Conservation (phyloP, 1,140 invertebrate species). For the Gryllus bimaculatus region DNA sequence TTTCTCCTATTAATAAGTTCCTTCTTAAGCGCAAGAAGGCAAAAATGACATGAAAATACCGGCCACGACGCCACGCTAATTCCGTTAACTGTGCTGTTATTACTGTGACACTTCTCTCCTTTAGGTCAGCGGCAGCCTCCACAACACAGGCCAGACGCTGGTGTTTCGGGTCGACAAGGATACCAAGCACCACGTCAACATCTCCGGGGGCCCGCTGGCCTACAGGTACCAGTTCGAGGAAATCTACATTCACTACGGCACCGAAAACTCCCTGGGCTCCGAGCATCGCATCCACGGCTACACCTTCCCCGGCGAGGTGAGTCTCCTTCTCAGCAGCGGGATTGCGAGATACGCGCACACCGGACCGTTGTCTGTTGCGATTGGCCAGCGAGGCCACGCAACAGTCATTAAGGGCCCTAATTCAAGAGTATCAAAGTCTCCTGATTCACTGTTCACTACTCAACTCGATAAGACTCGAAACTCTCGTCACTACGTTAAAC, state of each 20-base stretch:
- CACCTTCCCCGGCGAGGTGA: constrained; percentile 89
- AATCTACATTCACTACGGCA: constrained; percentile 90
- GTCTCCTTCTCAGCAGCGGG: constrained; percentile 26
- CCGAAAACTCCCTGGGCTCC: constrained; percentile 75
- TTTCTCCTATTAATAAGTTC: too few relatives aligned
- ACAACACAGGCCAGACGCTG: constrained; percentile 84
- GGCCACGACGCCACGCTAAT: too few relatives aligned
- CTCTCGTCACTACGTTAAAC: too few relatives aligned
- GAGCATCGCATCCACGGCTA: constrained; percentile 89
- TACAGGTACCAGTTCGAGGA: constrained; percentile 87
- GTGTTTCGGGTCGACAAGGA: constrained; percentile 83
- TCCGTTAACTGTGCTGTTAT: too few relatives aligned
- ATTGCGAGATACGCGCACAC: not conserved
- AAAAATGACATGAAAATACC: too few relatives aligned
- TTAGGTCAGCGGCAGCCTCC: constrained; percentile 75
- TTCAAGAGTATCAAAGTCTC: too few relatives aligned
- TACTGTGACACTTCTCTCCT: constrained; percentile 22
- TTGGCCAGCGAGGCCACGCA: too few relatives aligned
- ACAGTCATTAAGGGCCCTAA: too few relatives aligned
- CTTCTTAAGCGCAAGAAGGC: too few relatives aligned
- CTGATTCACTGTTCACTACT: too few relatives aligned
- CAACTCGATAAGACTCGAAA: too few relatives aligned
- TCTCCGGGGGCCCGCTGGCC: constrained; percentile 89
- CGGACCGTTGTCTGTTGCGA: too few relatives aligned
- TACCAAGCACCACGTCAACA: constrained; percentile 74